Evolutionary conservation across 1,140 invertebrate species (phyloP).

Genomic region (Orussus abietinus): DNA sequence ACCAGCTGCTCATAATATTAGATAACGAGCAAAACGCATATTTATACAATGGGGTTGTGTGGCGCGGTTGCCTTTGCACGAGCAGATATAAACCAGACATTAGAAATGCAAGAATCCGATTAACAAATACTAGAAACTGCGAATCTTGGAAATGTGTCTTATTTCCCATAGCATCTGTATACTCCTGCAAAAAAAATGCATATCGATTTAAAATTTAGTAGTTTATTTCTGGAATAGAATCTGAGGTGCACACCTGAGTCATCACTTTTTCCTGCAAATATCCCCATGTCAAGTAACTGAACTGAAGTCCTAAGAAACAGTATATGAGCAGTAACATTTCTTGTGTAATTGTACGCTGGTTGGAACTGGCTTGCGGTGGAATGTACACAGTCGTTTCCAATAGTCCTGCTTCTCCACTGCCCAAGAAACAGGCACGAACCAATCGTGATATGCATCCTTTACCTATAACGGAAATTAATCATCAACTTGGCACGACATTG

Average conservation of each 20-base stretch:
- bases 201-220: constrained; percentile 6
- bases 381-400: constrained; percentile 39
- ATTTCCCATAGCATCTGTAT: constrained; percentile 60
- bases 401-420: constrained; percentile 50
- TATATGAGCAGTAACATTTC: constrained; percentile 63
- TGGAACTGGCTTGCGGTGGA: constrained; percentile 26
- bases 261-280: constrained; percentile 91
- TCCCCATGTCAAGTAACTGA: constrained; percentile 91
- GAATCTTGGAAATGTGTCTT: constrained; percentile 81
- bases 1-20: constrained; percentile 99
- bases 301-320: constrained; percentile 86
- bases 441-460: constrained; percentile 56
- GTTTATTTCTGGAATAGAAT: constrained; percentile 6
- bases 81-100: constrained; percentile 65
- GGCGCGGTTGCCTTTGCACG: constrained; percentile 63
- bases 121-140: constrained; percentile 93
- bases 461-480: constrained; percentile 37
- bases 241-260: constrained; percentile 62
- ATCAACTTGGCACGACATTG: constrained; percentile 9
- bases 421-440: constrained; percentile 64
- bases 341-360: constrained; percentile 51
- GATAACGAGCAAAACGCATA: constrained; percentile 96
- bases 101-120: constrained; percentile 80
- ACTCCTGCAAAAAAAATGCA: constrained; percentile 57
- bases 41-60: constrained; percentile 88